Evolutionary conservation across 2,888 invertebrate genomes (phyloP).

Genomic region (Cataglyphis albicans): DNA sequence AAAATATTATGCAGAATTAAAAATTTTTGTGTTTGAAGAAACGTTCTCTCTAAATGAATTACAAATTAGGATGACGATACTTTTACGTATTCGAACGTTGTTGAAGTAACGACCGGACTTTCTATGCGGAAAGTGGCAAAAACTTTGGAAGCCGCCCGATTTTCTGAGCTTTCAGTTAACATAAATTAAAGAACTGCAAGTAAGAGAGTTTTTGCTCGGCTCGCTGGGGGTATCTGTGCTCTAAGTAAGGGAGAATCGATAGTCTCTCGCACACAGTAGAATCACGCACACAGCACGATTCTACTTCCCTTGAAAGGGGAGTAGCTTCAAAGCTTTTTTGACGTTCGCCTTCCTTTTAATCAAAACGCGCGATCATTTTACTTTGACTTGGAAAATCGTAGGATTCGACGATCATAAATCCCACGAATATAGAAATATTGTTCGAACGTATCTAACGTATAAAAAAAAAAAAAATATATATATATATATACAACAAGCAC

Average conservation of each 20-base stretch:
- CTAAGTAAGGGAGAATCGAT: slow-evolving; percentile 51
- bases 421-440: slow-evolving; percentile 8
- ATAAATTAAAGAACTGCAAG: slow-evolving; percentile 57
- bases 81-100: slow-evolving; percentile 37
- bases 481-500: background rate
- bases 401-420: slow-evolving; percentile 25
- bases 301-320: slow-evolving; percentile 42
- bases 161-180: slow-evolving; percentile 55
- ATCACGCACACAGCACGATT: slow-evolving; percentile 46
- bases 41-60: too few species aligned
- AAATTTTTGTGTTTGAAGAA: too few species aligned
- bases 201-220: slow-evolving; percentile 47
- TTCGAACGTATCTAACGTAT: slow-evolving; percentile 5
- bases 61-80: slow-evolving; percentile 27
- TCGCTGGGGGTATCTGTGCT: slow-evolving; percentile 37
- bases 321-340: slow-evolving; percentile 28
- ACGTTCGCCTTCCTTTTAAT: slow-evolving; percentile 26
- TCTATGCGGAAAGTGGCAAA: slow-evolving; percentile 35
- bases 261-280: slow-evolving; percentile 29
- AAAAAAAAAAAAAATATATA: background rate
- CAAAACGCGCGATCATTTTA: slow-evolving; percentile 32
- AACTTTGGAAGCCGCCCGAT: slow-evolving; percentile 42
- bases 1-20: too few species aligned
- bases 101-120: slow-evolving; percentile 47
- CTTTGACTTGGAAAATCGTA: slow-evolving; percentile 30